Percentiles rank a stretch among this genome's conserved stretches.
These are phyloP conservation scores for Chalcosyrphus nemorum DNA, from an alignment of 2,888 invertebrate genomes.

Conservation along the genomic window DNA sequence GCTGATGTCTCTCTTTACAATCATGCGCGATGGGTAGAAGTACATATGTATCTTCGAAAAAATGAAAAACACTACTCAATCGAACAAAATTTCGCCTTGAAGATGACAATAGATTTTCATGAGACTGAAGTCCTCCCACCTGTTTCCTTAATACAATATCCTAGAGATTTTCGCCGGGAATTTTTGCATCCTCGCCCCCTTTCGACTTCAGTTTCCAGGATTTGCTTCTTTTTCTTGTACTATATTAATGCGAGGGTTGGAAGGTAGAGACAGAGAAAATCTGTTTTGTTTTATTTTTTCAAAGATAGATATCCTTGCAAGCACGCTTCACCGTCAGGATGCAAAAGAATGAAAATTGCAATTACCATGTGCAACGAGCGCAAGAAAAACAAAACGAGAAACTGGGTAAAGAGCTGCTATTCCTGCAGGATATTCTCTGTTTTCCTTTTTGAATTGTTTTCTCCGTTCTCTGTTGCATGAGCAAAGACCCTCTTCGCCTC, in stretches of 20 bases:
- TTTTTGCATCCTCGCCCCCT: neutral
- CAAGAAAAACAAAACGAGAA: constrained; percentile 54
- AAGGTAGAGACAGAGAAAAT: constrained; percentile 2
- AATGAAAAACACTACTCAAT: neutral
- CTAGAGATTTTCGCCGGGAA: constrained; percentile 28
- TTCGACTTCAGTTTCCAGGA: neutral
- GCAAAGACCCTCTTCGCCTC: neutral
- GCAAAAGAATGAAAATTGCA: constrained; percentile 59
- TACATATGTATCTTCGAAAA: neutral
- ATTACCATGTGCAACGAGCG: constrained; percentile 57
- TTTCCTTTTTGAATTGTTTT: constrained; percentile 52
- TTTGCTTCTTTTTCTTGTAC: no score
- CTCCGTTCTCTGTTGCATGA: constrained; percentile 19
- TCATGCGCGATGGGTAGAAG: constrained; percentile 19
- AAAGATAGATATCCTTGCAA: neutral
- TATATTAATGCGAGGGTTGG: no score
- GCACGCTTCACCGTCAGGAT: constrained; percentile 24
- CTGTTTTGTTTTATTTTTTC: constrained; percentile 20
- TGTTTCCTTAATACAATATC: constrained; percentile 36
- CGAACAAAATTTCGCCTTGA: neutral
- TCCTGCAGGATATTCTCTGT: constrained; percentile 65
- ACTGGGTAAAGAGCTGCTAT: constrained; percentile 67
- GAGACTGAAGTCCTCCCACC: constrained; percentile 50
- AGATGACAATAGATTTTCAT: constrained; percentile 12
- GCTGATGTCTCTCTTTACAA: neutral